Base-by-base conservation (phyloP, 2,888 invertebrate species). In the Phania funesta region DNA sequence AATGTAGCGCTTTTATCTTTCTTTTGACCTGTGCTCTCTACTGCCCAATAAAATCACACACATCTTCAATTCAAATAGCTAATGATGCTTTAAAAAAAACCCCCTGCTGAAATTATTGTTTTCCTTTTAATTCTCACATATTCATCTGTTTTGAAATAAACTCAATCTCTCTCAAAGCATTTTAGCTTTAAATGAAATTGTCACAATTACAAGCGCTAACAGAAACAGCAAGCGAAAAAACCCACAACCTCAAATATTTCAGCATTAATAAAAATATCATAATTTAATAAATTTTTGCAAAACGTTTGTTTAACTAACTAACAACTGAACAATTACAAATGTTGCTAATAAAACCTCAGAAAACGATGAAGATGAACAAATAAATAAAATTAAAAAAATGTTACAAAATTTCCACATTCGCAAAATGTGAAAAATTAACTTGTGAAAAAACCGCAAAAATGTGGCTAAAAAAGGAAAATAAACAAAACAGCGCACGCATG, bases 381-480 rank as follows among this genome's bases (percentile, higher is more conserved):
- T 44, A n/a, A 58, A 50, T 41, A 22, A 67, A 67, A 18, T 35
- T 38, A 41, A n/a, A 67, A 22, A 80, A 75, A 70, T 75, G 56
- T 75, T 80, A 73, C 68, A 80, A 80, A 48, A 74, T 68, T 75
- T 74, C n/a, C n/a, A n/a, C n/a, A n/a, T 46, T 75, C 74, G 71
- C 71, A 67, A 70, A 82, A 78, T 82, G 58, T 7, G 70, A 81
- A 67, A 58, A 74, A 82, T 82, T 78, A 78, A 70, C 29, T 75
- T 52, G 20, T 44, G 24, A 22, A 82, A n/a, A n/a, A 78, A 71
- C 78, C 82, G 41, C 82, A 78, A 38, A 58, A 50, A 74, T 74
- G 73, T 65, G 58, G 64, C 29, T 52, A 26, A 46, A 54, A 62
- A 22, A 22, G 32, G 8, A 24, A 50, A 54, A 35, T n/a, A n/a